These are phyloP conservation scores for Thymelicus lineola DNA, from an alignment of 2,888 invertebrate species.

Conservation along the genomic window DNA sequence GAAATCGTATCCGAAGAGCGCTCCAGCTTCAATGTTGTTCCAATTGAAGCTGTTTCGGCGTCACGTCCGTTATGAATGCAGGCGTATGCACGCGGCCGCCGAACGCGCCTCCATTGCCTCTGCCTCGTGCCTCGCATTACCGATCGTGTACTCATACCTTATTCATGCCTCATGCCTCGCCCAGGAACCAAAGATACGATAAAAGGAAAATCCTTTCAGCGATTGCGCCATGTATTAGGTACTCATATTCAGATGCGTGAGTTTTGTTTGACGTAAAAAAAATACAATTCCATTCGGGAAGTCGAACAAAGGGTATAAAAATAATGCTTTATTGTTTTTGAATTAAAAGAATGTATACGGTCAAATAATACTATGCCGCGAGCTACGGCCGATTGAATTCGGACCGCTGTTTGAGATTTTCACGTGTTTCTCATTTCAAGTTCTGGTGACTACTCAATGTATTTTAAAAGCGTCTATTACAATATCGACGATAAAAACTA, in stretches of 20 bases:
- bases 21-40: neutral
- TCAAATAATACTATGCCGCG: neutral
- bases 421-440: too few species aligned
- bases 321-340: slow-evolving; percentile 10
- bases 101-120: slow-evolving; percentile 1
- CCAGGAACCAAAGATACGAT: slow-evolving; percentile 27
- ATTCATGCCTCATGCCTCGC: slow-evolving; percentile 31
- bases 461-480: too few species aligned
- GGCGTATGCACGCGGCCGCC: slow-evolving; percentile 25
- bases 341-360: neutral
- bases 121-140: slow-evolving; percentile 21
- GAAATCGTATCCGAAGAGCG: neutral
- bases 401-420: too few species aligned
- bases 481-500: too few species aligned
- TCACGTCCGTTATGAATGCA: slow-evolving; percentile 33
- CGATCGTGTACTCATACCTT: slow-evolving; percentile 29
- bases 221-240: slow-evolving; percentile 8
- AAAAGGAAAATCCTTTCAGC: slow-evolving; percentile 26
- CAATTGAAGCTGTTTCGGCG: slow-evolving; percentile 12
- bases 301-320: slow-evolving; percentile 1
- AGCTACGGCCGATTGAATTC: neutral
- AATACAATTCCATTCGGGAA: neutral
- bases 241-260: slow-evolving; percentile 8
- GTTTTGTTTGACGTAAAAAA: slow-evolving; percentile 18
- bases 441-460: too few species aligned